Percentiles rank a stretch among this genome's conserved stretches.
Conservation (phyloP, 2,888 invertebrate genomes). For the Laspeyria flexula region DNA sequence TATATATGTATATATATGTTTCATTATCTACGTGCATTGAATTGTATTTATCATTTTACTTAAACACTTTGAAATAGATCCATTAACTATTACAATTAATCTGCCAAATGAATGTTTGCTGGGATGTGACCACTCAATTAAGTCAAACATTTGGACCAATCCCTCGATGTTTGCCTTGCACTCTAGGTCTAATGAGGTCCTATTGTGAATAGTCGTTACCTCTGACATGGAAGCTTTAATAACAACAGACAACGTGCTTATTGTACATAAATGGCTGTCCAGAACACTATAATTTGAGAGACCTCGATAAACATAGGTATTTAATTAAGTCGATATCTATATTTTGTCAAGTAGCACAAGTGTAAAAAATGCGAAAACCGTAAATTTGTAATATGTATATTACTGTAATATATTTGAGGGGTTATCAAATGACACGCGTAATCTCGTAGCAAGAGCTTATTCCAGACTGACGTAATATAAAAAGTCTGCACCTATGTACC, state of each 20-base stretch:
- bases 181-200: slow-evolving; percentile 76
- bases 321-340: too few relatives aligned
- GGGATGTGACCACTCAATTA: slow-evolving; percentile 73
- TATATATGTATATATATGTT: too few relatives aligned
- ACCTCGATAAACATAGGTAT: too few relatives aligned
- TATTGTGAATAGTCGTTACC: slow-evolving; percentile 57
- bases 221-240: slow-evolving; percentile 39
- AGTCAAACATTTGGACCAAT: slow-evolving; percentile 69
- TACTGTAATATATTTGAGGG: too few relatives aligned
- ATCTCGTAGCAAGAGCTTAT: too few relatives aligned
- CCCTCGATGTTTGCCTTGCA: slow-evolving; percentile 73
- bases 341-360: too few relatives aligned
- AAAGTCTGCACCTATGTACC: too few relatives aligned
- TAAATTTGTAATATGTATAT: too few relatives aligned
- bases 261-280: slow-evolving; percentile 20
- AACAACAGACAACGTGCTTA: background rate
- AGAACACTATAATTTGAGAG: background rate
- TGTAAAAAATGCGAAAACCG: too few relatives aligned
- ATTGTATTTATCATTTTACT: slow-evolving; percentile 39
- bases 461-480: too few relatives aligned
- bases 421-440: too few relatives aligned
- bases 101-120: slow-evolving; percentile 82
- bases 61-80: slow-evolving; percentile 67
- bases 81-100: slow-evolving; percentile 82
- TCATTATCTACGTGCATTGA: background rate